phyloP scores from a whole-genome alignment of 2,797 vertebrate genomes.

The Manis javanica region DNA sequence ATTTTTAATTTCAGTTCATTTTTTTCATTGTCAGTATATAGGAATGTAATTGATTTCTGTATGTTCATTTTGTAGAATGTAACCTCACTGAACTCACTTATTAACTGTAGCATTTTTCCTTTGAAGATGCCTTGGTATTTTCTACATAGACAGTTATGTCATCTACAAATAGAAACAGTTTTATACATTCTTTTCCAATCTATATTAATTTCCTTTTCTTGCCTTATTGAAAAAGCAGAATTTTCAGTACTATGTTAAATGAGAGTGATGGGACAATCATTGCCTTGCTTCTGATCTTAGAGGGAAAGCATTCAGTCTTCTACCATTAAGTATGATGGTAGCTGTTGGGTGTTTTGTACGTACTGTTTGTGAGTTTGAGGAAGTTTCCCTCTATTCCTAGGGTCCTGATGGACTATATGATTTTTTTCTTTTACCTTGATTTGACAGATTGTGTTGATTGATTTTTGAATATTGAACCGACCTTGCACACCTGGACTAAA shows the following conservation, averaged over 20 bases:
- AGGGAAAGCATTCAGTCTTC: neutral
- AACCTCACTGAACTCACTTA: constrained; percentile 11
- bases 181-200: constrained; percentile 19
- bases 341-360: neutral
- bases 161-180: neutral
- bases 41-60: constrained; percentile 28
- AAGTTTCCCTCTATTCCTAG: neutral
- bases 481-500: neutral
- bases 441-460: neutral
- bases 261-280: neutral
- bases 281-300: constrained; percentile 38
- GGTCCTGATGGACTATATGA: neutral
- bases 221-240: constrained; percentile 27
- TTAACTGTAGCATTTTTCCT: neutral
- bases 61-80: constrained; percentile 31
- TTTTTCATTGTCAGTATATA: constrained; percentile 1
- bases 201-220: neutral
- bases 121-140: constrained; percentile 29
- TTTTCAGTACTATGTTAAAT: constrained; percentile 13
- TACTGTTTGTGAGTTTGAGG: constrained; percentile 19
- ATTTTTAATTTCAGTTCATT: constrained; percentile 38
- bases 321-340: neutral
- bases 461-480: constrained; percentile 22
- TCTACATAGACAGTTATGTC: neutral
- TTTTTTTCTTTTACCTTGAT: constrained; percentile 35